phyloP scores from a whole-genome alignment of 2,113 vertebrate genomes.

The Heterochromis multidens region DNA sequence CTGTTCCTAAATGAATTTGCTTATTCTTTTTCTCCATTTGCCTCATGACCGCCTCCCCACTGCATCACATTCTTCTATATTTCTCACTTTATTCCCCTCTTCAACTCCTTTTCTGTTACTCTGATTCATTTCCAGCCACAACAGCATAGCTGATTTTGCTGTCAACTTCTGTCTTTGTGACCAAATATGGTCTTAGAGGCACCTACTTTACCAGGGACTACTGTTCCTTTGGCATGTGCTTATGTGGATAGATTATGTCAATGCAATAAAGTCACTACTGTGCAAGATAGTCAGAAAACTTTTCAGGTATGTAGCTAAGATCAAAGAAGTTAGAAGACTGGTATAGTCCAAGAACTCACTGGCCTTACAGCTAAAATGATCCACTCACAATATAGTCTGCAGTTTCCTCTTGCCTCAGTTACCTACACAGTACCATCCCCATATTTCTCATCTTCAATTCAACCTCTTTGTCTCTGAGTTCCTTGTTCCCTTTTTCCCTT shows the following conservation, averaged over 20 bases:
- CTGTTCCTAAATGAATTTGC: slow-evolving; percentile 53
- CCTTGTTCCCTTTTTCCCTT: slow-evolving; percentile 3
- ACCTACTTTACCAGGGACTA: background rate
- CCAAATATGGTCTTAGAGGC: background rate
- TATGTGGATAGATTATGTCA: background rate
- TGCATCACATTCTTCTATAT: background rate
- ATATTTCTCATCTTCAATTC: slow-evolving; percentile 21
- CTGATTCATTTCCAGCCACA: background rate
- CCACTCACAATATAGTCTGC: background rate
- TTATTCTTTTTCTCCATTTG: slow-evolving; percentile 25
- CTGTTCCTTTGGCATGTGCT: background rate
- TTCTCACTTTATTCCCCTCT: background rate
- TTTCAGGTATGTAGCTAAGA: background rate
- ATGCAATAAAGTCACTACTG: background rate
- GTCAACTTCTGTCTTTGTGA: background rate
- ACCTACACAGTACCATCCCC: background rate
- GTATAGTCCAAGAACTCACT: background rate
- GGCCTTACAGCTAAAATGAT: background rate
- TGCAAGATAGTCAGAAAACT: background rate
- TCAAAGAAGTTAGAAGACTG: background rate
- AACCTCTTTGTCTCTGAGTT: slow-evolving; percentile 9
- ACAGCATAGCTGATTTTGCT: background rate
- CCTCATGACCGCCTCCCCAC: background rate
- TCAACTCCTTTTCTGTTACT: background rate
- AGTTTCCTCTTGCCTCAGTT: slow-evolving; percentile 17